Evolutionary conservation across 2,113 vertebrate species (phyloP), one percentile per base, ranked within the genome.

Genomic region (Tetrax tetrax): DNA sequence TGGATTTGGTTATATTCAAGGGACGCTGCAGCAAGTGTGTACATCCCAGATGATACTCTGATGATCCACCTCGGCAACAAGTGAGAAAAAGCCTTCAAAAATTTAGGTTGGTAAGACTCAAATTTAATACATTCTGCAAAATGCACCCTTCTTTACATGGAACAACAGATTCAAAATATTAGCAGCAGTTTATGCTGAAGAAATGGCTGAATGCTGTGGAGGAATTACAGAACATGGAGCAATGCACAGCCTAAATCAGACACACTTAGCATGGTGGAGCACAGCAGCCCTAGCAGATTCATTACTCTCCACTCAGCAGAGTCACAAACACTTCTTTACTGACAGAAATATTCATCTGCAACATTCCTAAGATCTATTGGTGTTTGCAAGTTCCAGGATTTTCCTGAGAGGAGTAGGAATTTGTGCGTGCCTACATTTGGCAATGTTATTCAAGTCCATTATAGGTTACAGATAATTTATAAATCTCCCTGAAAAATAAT

Each of bases 1-100:
- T 35, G 35, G 56, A 56, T 47, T 60, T 86, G 23, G 38, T 7
- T 78, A 53, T 51, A 65, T 69, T 63, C 45, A 85, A 92, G 47
- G 63, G 68, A 81, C 13, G 25, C 5, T 9, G 57, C 22, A 71
- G 51, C 47, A 33, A 7, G 29, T 14, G 25, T 28, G 13, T 14
- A 74, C 59, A 20, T 57, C 63, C 71, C 31, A 88, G 56, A 31
- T 24, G n/a, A 66, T 37, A 29, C 33, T 60, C 24, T 47, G 29
- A 37, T 81, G 33, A 74, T 48, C 64, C 13, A 71, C 18, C 28
- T 51, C 35, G 64, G 48, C 51, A 88, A 38, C 24, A 88, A 66
- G 16, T 31, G 48, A 94, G 43, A 87, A 89, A 92, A 90, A 63
- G 23, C 43, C 83, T 93, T 90, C 64, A 71, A 75, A 77, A 92